phyloP scores from a whole-genome alignment of 1,140 invertebrate species.

The Polypedilum pembai region DNA sequence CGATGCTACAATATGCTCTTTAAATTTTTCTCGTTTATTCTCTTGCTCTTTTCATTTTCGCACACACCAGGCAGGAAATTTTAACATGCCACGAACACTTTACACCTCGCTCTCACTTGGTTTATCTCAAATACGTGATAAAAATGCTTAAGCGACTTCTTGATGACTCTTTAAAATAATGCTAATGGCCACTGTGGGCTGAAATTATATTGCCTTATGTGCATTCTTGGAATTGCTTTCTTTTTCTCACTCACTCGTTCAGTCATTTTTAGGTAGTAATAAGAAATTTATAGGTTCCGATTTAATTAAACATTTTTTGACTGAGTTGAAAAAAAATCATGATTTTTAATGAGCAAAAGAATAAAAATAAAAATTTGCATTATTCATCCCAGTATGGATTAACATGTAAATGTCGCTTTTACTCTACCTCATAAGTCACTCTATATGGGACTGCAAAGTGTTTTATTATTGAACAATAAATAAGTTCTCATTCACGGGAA shows the following conservation, averaged over 20 bases:
- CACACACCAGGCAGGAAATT: conserved; percentile 15
- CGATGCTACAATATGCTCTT: background rate
- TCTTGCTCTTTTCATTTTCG: background rate
- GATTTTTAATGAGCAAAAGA: background rate
- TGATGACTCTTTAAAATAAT: conserved; percentile 3
- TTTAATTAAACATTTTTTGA: no score
- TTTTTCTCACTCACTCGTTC: no score
- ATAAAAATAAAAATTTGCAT: background rate
- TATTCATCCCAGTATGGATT: background rate
- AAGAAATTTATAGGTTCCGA: no score
- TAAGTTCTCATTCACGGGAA: no score
- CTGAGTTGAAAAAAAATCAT: no score
- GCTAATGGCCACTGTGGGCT: no score
- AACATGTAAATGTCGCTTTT: background rate
- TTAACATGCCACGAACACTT: conserved; percentile 16
- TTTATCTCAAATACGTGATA: conserved; percentile 18
- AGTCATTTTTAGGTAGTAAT: no score
- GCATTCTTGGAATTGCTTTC: no score
- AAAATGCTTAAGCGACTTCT: conserved; percentile 8
- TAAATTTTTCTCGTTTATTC: background rate
- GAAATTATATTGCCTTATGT: no score
- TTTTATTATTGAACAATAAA: background rate
- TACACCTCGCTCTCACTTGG: conserved; percentile 15
- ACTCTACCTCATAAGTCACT: background rate
- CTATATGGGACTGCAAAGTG: conserved; percentile 4